phyloP scores from a whole-genome alignment of 2,888 invertebrate species.

The Aproaerema taeniolella region DNA sequence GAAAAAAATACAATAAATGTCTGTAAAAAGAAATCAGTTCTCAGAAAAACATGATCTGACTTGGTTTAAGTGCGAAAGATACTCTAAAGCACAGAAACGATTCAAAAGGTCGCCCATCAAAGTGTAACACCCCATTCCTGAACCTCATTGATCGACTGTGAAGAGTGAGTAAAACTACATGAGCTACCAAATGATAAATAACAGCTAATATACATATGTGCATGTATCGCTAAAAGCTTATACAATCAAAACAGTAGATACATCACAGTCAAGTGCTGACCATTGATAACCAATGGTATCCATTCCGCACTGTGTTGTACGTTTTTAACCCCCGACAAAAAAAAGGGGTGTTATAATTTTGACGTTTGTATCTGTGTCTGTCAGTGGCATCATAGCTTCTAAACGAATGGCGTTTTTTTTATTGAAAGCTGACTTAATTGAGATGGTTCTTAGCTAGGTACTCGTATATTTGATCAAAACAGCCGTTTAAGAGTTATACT shows the following conservation, averaged over 20 bases:
- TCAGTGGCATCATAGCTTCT: too few species aligned
- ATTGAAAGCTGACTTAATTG: too few species aligned
- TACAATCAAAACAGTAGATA: constrained; percentile 6
- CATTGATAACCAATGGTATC: not conserved
- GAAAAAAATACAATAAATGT: too few species aligned
- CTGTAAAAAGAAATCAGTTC: too few species aligned
- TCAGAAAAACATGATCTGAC: not conserved
- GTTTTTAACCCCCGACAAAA: too few species aligned
- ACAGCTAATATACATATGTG: not conserved
- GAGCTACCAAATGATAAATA: not conserved
- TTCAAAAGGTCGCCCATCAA: too few species aligned
- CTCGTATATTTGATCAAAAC: not conserved
- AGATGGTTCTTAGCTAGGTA: too few species aligned
- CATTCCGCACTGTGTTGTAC: not conserved
- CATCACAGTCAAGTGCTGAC: constrained; percentile 5
- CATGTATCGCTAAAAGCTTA: constrained; percentile 4
- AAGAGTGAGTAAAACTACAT: not conserved
- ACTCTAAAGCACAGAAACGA: too few species aligned
- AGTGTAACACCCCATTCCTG: too few species aligned
- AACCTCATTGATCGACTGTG: not conserved
- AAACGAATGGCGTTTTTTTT: too few species aligned
- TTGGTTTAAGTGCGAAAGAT: not conserved
- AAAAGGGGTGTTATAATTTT: too few species aligned
- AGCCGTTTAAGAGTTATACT: not conserved
- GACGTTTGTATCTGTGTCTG: too few species aligned